Evolutionary conservation across 2,888 invertebrate species (phyloP).

Genomic region (Lepidochitona cinerea): DNA sequence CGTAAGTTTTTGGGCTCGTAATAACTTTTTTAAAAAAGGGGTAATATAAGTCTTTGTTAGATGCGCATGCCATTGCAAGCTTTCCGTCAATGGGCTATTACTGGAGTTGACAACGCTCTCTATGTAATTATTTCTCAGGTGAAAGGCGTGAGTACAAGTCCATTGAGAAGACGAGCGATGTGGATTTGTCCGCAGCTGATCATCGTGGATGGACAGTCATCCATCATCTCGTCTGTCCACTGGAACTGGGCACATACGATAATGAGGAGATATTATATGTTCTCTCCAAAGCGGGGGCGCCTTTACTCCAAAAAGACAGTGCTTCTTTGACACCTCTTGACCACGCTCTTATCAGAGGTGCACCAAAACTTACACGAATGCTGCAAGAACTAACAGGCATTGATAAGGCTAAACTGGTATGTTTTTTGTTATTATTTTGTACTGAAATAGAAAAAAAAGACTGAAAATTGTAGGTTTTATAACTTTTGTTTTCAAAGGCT

Average conservation of each 20-base stretch:
- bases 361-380: constrained; percentile 44
- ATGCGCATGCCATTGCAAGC: background rate
- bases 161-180: constrained; percentile 57
- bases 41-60: background rate
- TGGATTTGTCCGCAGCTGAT: constrained; percentile 61
- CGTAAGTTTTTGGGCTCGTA: no score
- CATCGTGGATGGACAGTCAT: constrained; percentile 67
- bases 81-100: no score
- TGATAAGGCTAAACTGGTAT: constrained; percentile 40
- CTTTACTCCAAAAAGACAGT: constrained; percentile 56
- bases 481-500: no score
- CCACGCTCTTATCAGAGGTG: constrained; percentile 54
- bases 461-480: no score
- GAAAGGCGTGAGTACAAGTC: constrained; percentile 17
- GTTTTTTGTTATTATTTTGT: constrained; percentile 7
- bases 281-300: constrained; percentile 62
- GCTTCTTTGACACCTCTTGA: constrained; percentile 58
- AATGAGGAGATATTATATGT: constrained; percentile 67
- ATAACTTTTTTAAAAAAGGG: background rate
- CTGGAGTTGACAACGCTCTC: constrained; percentile 26
- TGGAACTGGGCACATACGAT: constrained; percentile 68
- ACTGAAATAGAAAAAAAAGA: no score
- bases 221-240: constrained; percentile 68
- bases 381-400: constrained; percentile 51
- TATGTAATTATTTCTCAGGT: constrained; percentile 18